Percentiles rank a stretch among this genome's conserved stretches.
Conservation (phyloP, 92 coral and sea anemone genomes). For the Phenganax marumi region DNA sequence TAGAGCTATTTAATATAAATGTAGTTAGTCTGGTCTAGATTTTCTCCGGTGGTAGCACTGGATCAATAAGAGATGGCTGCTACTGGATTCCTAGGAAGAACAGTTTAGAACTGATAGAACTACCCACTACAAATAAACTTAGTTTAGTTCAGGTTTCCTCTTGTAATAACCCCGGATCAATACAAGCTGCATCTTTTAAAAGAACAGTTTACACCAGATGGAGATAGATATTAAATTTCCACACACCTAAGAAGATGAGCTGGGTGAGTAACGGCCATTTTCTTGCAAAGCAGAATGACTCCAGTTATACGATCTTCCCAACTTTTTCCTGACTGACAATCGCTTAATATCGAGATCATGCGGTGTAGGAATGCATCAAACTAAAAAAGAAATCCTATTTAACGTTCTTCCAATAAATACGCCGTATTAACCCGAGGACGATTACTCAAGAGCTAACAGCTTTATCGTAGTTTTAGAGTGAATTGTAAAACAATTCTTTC, state of each 20-base stretch:
- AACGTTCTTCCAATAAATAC: neutral
- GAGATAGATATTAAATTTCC: neutral
- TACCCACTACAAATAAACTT: too few species aligned
- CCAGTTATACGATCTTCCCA: conserved; percentile 86
- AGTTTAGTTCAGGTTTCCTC: neutral
- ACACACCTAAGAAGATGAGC: conserved; percentile 75
- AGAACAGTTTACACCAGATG: too few species aligned
- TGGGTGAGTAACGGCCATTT: conserved; percentile 86
- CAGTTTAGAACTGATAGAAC: too few species aligned
- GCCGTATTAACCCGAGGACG: neutral
- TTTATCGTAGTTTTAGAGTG: neutral
- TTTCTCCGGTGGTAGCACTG: too few species aligned
- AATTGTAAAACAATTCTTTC: too few species aligned
- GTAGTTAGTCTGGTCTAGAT: too few species aligned
- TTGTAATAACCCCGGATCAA: too few species aligned
- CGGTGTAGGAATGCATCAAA: conserved; percentile 91
- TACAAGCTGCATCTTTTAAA: too few species aligned
- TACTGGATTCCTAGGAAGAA: too few species aligned
- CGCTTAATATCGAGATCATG: conserved; percentile 71
- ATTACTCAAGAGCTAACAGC: too few species aligned
- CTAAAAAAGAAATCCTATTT: conserved; percentile 48
- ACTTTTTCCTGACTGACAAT: conserved; percentile 77
- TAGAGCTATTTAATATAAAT: too few species aligned
- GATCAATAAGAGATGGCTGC: too few species aligned
- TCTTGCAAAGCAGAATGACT: conserved; percentile 78